These are phyloP conservation scores for Calephelis nemesis DNA, from an alignment of 1,140 invertebrate species.

Conservation along the genomic window DNA sequence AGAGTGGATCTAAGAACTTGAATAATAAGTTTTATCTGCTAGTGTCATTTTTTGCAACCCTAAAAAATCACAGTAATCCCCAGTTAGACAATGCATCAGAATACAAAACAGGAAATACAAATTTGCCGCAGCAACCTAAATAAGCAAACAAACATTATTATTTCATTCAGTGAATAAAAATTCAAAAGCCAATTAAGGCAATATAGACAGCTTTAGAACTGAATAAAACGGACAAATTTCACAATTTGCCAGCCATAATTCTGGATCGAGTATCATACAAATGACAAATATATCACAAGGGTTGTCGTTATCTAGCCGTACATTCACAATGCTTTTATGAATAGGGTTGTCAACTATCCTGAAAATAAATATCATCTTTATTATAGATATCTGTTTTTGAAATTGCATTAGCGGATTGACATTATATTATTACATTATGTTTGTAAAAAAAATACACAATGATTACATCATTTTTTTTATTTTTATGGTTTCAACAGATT, in stretches of 20 bases:
- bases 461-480: too few species aligned
- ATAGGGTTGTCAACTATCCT: neutral
- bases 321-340: neutral
- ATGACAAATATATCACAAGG: constrained; percentile 27
- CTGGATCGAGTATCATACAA: constrained; percentile 22
- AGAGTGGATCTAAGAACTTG: too few species aligned
- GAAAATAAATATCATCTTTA: neutral
- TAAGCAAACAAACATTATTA: constrained; percentile 8
- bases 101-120: neutral
- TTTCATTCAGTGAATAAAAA: constrained; percentile 18
- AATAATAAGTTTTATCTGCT: too few species aligned
- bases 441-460: too few species aligned
- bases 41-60: too few species aligned
- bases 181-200: constrained; percentile 15
- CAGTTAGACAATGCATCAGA: too few species aligned
- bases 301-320: constrained; percentile 24
- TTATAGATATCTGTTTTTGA: too few species aligned
- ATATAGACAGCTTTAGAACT: constrained; percentile 17
- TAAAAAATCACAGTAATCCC: too few species aligned
- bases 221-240: constrained; percentile 15
- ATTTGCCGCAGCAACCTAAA: neutral
- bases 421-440: too few species aligned
- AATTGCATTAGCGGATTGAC: too few species aligned
- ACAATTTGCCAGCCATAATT: constrained; percentile 20
- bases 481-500: too few species aligned